Evolutionary conservation across 2,888 invertebrate species (phyloP).

Genomic region (Xanthorhoe spadicearia): DNA sequence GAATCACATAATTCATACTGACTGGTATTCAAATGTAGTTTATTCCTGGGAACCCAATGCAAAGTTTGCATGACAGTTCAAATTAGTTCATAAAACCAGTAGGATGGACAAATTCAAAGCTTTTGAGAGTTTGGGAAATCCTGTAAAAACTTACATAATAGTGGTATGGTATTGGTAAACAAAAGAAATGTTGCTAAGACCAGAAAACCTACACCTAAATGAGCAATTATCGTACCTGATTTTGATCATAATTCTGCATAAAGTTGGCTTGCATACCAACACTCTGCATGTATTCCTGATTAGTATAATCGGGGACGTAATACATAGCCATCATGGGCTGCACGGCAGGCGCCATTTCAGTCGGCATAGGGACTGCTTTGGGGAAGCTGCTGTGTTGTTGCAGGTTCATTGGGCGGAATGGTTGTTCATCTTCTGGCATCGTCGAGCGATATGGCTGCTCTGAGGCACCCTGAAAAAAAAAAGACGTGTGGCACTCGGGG

Average conservation of each 20-base stretch:
- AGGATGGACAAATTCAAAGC: too few relatives aligned
- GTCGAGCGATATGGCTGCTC: conserved; percentile 33
- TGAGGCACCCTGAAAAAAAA: conserved; percentile 21
- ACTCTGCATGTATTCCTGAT: conserved; percentile 2
- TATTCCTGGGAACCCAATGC: too few relatives aligned
- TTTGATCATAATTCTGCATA: conserved; percentile 3
- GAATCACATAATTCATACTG: too few relatives aligned
- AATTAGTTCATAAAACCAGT: too few relatives aligned
- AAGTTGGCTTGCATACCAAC: conserved; percentile 1
- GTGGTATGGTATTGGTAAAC: too few relatives aligned
- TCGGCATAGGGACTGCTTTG: background rate
- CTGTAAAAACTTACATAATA: too few relatives aligned
- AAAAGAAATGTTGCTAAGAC: too few relatives aligned
- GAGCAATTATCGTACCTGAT: conserved; percentile 11
- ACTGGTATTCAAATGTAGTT: too few relatives aligned
- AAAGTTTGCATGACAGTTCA: too few relatives aligned
- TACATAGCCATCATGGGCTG: conserved; percentile 23
- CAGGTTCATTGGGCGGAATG: conserved; percentile 9
- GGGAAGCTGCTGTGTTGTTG: conserved; percentile 20
- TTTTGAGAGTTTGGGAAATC: too few relatives aligned
- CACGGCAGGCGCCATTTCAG: background rate
- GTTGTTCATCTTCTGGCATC: conserved; percentile 4
- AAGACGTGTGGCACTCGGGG: background rate
- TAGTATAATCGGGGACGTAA: conserved; percentile 2
- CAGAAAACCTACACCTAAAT: too few relatives aligned